Conservation (phyloP, 37 sponge, comb jelly and placozoan genomes). For the Crambe crambe region DNA sequence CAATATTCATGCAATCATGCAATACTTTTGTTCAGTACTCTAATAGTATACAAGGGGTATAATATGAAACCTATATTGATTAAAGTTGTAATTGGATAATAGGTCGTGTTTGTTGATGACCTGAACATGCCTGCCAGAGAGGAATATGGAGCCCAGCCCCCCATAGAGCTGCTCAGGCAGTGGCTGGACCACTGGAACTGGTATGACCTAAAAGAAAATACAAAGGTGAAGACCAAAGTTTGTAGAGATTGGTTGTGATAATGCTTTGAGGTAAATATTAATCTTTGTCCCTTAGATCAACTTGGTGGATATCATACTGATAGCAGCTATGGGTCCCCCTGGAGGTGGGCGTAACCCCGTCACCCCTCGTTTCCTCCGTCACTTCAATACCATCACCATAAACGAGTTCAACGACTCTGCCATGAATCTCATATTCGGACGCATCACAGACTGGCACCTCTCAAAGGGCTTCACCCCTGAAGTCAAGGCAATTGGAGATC, state of each 20-base stretch:
- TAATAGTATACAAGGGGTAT: no score
- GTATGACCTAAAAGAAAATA: slow-evolving; percentile 81
- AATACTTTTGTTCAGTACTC: no score
- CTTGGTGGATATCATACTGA: slow-evolving; percentile 85
- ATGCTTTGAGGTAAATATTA: not conserved
- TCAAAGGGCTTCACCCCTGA: slow-evolving; percentile 84
- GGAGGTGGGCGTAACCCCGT: slow-evolving; percentile 97
- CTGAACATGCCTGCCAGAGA: slow-evolving; percentile 97
- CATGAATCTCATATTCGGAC: slow-evolving; percentile 80
- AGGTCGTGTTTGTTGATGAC: slow-evolving; percentile 99
- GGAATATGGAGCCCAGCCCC: slow-evolving; percentile 97
- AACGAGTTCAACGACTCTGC: slow-evolving; percentile 92
- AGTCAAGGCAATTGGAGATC: slow-evolving; percentile 55
- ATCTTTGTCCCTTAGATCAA: slow-evolving; percentile 58
- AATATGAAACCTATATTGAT: no score
- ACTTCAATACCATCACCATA: slow-evolving; percentile 95
- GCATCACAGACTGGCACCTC: slow-evolving; percentile 94
- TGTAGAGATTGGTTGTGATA: not conserved
- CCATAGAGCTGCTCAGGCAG: slow-evolving; percentile 97
- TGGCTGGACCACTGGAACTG: slow-evolving; percentile 98
- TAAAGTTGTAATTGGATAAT: no score
- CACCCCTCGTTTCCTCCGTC: slow-evolving; percentile 94
- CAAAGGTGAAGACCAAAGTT: slow-evolving; percentile 8
- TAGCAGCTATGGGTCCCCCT: slow-evolving; percentile 97
- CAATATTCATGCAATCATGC: no score